Evolutionary conservation across 2,797 vertebrate genomes (phyloP).

Genomic region (Manis javanica): DNA sequence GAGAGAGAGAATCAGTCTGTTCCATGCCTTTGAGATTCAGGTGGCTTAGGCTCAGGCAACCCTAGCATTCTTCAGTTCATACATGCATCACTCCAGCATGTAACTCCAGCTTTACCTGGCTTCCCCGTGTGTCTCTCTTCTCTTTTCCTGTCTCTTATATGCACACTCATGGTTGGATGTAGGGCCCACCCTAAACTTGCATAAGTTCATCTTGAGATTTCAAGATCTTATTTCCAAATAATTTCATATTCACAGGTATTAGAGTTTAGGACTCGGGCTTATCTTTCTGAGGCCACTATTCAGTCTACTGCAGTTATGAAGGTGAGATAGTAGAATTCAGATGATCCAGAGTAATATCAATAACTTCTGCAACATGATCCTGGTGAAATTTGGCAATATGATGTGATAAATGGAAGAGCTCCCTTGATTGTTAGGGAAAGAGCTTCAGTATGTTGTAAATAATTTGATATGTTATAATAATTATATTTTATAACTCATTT

Average conservation of each 20-base stretch:
- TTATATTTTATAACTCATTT: background rate
- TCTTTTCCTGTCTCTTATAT: background rate
- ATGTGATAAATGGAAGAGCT: background rate
- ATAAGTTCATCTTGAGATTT: background rate
- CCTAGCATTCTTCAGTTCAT: background rate
- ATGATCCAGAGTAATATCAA: background rate
- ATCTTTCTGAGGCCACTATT: background rate
- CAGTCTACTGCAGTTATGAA: background rate
- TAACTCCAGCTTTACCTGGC: background rate
- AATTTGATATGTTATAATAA: background rate
- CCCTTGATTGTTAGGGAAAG: background rate
- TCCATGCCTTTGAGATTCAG: background rate
- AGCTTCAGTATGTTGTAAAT: constrained; percentile 21
- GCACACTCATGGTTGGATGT: background rate
- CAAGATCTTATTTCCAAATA: background rate
- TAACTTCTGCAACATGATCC: background rate
- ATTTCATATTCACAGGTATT: background rate
- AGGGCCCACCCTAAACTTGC: background rate
- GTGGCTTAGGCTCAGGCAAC: background rate
- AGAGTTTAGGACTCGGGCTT: background rate
- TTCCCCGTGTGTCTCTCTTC: background rate
- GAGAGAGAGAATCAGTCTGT: background rate
- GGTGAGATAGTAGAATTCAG: background rate
- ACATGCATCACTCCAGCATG: background rate
- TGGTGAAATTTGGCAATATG: background rate